Conservation (phyloP, 2,113 vertebrate genomes). For the Odobenus rosmarus region DNA sequence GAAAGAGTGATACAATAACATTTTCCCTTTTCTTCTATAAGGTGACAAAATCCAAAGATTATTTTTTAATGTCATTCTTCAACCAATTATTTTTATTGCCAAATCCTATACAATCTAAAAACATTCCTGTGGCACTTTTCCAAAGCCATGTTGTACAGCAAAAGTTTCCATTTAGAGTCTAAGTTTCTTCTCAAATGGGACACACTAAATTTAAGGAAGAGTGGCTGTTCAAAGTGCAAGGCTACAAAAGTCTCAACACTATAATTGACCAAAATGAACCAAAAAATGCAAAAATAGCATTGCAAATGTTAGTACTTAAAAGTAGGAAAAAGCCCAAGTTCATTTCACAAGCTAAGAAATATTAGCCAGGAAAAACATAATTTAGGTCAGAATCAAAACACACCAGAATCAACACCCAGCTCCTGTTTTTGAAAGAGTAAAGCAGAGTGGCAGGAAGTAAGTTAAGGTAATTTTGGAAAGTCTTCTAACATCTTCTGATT, state of each 20-base stretch:
- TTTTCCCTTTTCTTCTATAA: conserved; percentile 4
- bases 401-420: neutral
- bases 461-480: neutral
- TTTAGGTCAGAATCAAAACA: neutral
- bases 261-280: neutral
- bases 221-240: neutral
- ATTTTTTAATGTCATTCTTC: conserved; percentile 55
- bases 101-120: conserved; percentile 45
- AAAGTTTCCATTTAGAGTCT: conserved; percentile 50
- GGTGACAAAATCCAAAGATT: conserved; percentile 61
- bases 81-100: conserved; percentile 47
- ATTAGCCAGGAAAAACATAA: conserved; percentile 44
- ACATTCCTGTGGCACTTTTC: conserved; percentile 3
- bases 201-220: conserved; percentile 22
- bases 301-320: neutral
- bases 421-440: neutral
- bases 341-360: conserved; percentile 33
- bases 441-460: neutral
- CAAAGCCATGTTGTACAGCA: conserved; percentile 3
- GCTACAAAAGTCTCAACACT: neutral
- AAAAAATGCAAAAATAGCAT: conserved; percentile 9
- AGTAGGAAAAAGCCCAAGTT: neutral
- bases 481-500: neutral
- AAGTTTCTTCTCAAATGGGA: neutral
- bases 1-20: conserved; percentile 36